Conservation (phyloP, 2,888 invertebrate species). For the Phrixothrix hirtus region DNA sequence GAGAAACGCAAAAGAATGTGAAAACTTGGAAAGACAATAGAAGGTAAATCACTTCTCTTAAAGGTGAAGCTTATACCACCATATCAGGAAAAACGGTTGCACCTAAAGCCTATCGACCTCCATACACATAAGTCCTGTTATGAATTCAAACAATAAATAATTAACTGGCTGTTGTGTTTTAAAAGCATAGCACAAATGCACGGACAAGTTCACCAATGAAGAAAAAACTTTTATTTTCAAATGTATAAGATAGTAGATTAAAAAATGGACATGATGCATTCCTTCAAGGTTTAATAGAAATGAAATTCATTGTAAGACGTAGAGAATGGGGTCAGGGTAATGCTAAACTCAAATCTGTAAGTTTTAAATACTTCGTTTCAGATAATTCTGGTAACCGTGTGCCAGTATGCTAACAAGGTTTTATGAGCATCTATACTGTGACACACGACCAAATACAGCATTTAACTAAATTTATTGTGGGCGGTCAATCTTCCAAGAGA, state of each 20-base stretch:
- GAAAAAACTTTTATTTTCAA: slow-evolving; percentile 24
- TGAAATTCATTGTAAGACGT: slow-evolving; percentile 28
- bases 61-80: not conserved
- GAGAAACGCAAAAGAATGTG: not conserved
- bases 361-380: slow-evolving; percentile 26
- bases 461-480: slow-evolving; percentile 25
- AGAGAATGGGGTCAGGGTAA: slow-evolving; percentile 2
- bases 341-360: no score
- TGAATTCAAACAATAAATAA: not conserved
- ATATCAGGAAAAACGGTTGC: not conserved
- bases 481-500: slow-evolving; percentile 23
- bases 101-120: not conserved
- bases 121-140: not conserved
- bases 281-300: slow-evolving; percentile 33
- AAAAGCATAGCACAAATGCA: no score
- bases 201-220: slow-evolving; percentile 28
- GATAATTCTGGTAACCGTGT: slow-evolving; percentile 22
- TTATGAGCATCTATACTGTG: slow-evolving; percentile 27
- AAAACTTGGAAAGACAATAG: slow-evolving; percentile 1
- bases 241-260: slow-evolving; percentile 20
- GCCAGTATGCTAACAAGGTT: slow-evolving; percentile 30
- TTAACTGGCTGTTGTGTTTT: not conserved
- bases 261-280: slow-evolving; percentile 34
- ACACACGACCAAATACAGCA: slow-evolving; percentile 25
- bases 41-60: not conserved